Evolutionary conservation across 2,797 vertebrate species (phyloP).

Genomic region (Tapirus indicus): DNA sequence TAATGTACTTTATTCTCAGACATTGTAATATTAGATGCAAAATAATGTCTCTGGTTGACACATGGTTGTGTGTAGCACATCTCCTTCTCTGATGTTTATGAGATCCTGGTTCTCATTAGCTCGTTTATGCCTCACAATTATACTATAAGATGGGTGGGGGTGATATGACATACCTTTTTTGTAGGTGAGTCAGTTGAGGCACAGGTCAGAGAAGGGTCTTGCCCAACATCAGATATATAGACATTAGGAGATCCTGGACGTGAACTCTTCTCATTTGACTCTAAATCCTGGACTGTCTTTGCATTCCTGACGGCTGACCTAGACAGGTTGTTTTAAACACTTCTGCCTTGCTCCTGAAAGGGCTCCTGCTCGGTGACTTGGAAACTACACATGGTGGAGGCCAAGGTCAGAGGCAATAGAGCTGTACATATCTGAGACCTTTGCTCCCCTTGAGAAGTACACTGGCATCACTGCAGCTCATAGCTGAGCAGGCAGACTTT

Average conservation of each 20-base stretch:
- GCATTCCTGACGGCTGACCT: background rate
- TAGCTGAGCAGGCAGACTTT: background rate
- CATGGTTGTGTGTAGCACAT: accelerated
- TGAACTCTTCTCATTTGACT: background rate
- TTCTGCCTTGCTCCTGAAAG: background rate
- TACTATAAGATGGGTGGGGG: background rate
- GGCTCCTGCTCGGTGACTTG: background rate
- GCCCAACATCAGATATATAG: background rate
- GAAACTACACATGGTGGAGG: background rate
- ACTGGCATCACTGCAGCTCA: accelerated
- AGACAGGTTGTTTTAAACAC: background rate
- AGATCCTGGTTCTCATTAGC: background rate
- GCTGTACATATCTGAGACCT: background rate
- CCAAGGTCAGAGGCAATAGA: background rate
- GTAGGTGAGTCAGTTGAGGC: background rate
- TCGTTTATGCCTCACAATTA: background rate
- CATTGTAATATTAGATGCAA: background rate
- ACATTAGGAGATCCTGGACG: background rate
- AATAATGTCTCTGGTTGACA: background rate
- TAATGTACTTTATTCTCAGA: constrained; percentile 5
- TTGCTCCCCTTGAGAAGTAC: background rate
- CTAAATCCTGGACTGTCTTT: background rate
- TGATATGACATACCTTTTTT: background rate
- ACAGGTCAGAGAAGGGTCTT: background rate
- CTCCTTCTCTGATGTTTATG: background rate